phyloP scores from a whole-genome alignment of 2,888 invertebrate species.

The Cheilosia urbana region DNA sequence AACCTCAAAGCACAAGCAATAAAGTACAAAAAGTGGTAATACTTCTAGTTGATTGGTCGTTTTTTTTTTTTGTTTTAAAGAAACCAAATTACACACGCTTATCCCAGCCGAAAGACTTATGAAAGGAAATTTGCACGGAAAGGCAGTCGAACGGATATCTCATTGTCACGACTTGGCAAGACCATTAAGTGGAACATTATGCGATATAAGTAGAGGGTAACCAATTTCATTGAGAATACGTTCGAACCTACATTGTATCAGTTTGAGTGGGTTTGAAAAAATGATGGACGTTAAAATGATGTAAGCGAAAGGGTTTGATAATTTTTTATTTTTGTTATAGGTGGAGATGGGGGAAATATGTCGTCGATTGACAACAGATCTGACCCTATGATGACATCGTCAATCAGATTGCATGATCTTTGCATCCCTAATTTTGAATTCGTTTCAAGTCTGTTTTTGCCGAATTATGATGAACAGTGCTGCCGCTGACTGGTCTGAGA shows the following conservation, averaged over 20 bases:
- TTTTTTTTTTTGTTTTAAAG: conserved; percentile 1
- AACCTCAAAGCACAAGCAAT: conserved; percentile 28
- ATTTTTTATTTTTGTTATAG: too few relatives aligned
- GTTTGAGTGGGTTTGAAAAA: not conserved
- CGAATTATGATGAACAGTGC: too few relatives aligned
- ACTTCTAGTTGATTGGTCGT: conserved; percentile 30
- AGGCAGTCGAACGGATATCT: conserved; percentile 7
- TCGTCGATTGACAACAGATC: not conserved
- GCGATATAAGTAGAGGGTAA: conserved; percentile 10
- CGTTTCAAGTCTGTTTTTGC: too few relatives aligned
- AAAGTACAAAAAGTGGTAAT: conserved; percentile 29
- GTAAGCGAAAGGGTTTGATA: not conserved
- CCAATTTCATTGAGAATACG: conserved; percentile 3
- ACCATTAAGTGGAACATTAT: conserved; percentile 8
- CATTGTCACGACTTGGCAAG: conserved; percentile 34
- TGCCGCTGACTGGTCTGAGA: too few relatives aligned
- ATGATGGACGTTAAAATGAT: not conserved
- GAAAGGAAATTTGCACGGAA: conserved; percentile 17
- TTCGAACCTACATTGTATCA: not conserved
- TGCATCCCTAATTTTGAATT: too few relatives aligned
- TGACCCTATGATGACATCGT: not conserved
- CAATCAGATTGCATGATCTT: not conserved
- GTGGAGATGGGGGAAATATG: not conserved
- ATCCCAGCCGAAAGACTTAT: not conserved
- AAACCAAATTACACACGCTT: not conserved